A percentile compares a stretch with the other conserved stretches of the same genome.
Evolutionary conservation across 2,888 invertebrate genomes (phyloP).

Genomic region (Drosophila ochracea): DNA sequence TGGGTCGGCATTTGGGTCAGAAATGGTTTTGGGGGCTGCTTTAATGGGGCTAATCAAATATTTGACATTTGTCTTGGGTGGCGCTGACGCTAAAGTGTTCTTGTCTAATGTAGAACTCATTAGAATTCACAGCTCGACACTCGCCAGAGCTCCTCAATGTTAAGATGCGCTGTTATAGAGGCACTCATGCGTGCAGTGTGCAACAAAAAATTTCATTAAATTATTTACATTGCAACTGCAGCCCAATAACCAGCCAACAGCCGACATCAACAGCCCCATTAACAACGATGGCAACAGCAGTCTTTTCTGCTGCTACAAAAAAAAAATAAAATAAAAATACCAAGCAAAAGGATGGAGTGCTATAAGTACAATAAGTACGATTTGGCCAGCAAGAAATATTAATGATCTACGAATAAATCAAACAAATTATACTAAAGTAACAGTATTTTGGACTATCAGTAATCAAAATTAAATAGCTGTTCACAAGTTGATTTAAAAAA

Average conservation of each 20-base stretch:
- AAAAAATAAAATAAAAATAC: neutral
- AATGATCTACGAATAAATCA: slow-evolving; percentile 8
- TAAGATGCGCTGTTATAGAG: neutral
- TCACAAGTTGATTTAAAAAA: neutral
- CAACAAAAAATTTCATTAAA: slow-evolving; percentile 58
- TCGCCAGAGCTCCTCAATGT: slow-evolving; percentile 12
- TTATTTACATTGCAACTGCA: slow-evolving; percentile 51
- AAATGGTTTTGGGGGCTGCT: slow-evolving; percentile 35
- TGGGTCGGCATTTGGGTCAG: slow-evolving; percentile 66
- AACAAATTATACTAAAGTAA: neutral
- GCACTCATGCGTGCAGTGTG: slow-evolving; percentile 31
- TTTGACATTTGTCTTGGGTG: slow-evolving; percentile 70
- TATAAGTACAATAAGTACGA: slow-evolving; percentile 9
- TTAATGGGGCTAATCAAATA: slow-evolving; percentile 82
- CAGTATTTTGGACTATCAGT: neutral
- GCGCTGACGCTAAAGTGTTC: slow-evolving; percentile 48
- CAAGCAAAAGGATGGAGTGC: neutral
- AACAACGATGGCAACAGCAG: slow-evolving; percentile 43
- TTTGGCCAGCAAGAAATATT: slow-evolving; percentile 1
- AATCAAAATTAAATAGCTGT: neutral
- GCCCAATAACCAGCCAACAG: slow-evolving; percentile 30
- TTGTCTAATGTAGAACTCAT: slow-evolving; percentile 56
- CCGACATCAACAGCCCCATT: slow-evolving; percentile 51
- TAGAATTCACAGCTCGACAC: slow-evolving; percentile 26
- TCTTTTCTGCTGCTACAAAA: neutral